These are phyloP conservation scores for Macquaria australasica DNA, from an alignment of 2,113 vertebrate species.

Conservation along the genomic window DNA sequence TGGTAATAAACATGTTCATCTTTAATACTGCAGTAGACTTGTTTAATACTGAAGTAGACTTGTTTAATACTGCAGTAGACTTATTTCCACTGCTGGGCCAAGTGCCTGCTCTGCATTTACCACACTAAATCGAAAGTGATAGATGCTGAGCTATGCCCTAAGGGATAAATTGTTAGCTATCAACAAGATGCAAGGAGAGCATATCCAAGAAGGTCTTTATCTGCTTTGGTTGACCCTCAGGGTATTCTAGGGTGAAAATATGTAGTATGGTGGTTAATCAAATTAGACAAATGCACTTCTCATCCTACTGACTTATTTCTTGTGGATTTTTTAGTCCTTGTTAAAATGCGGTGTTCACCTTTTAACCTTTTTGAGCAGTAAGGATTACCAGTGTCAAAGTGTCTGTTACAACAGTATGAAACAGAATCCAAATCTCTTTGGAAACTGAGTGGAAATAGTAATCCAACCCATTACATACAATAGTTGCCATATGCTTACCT, in stretches of 20 bases:
- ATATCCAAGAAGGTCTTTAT: constrained; percentile 12
- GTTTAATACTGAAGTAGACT: neutral
- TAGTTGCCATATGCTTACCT: constrained; percentile 49
- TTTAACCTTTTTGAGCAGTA: neutral
- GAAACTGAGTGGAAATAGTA: constrained; percentile 18
- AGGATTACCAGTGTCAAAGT: neutral
- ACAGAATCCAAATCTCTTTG: neutral
- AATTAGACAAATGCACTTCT: constrained; percentile 6
- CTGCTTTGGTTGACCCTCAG: neutral
- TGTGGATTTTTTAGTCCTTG: neutral
- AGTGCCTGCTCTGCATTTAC: neutral
- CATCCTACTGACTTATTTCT: neutral
- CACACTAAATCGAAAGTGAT: neutral
- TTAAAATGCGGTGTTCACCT: constrained; percentile 1
- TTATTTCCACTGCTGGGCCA: neutral
- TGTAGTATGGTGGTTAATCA: neutral
- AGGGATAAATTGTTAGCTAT: neutral
- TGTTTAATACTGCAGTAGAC: neutral
- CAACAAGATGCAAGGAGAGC: constrained; percentile 1
- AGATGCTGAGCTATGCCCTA: neutral
- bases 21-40: neutral
- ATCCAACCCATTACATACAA: constrained; percentile 16
- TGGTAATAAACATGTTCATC: neutral
- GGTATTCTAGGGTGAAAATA: neutral
- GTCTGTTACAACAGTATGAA: neutral